Evolutionary conservation across 2,797 vertebrate species (phyloP), one percentile per base, ranked within the genome.

Genomic region (Anniella stebbinsi): DNA sequence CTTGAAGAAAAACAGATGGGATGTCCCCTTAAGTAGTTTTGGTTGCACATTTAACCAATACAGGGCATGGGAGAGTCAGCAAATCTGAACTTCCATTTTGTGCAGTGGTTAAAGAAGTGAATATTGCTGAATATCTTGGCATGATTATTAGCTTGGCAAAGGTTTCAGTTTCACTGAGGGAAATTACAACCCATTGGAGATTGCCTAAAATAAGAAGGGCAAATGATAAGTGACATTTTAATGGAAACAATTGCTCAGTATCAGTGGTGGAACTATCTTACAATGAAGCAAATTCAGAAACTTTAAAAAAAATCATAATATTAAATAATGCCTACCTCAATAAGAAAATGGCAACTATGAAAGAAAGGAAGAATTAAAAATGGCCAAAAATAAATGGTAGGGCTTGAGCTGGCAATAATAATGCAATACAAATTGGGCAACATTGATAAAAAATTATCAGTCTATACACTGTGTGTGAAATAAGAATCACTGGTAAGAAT

Each of bases 31-130:
- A 8, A 86, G 23, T 7, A 70, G 17, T 54, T 4, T 91, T 88
- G 67, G 90, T 90, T 1, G n/a, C 89, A 72, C 57, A 84, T 89
- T 3, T 86, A 91, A 72, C 67, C 86, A 38, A 7, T 12, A 11
- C 25, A 84, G 77, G 60, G 38, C 77, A 70, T 0, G 2, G 88
- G 89, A 86, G 2, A 21, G 73, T 88, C 18, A 91, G n/a, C 73
- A 91, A 51, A 88, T 91, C 76, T 88, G 17, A 38, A 0, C 0
- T 1, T 77, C 41, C 73, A 82, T 0, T 78, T 75, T 76, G 36
- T 83, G 48, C 70, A 21, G 2, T 4, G 0, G 38, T 0, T 88
- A 41, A 88, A 18, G 36, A 84, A 81, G 86, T n/a, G 70, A 66
- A 67, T 2, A 2, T n/a, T 15, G 48, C 2, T 91, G 13, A 5